Base-by-base conservation (phyloP, 2,888 invertebrate genomes). In the Hypomecis punctinalis region DNA sequence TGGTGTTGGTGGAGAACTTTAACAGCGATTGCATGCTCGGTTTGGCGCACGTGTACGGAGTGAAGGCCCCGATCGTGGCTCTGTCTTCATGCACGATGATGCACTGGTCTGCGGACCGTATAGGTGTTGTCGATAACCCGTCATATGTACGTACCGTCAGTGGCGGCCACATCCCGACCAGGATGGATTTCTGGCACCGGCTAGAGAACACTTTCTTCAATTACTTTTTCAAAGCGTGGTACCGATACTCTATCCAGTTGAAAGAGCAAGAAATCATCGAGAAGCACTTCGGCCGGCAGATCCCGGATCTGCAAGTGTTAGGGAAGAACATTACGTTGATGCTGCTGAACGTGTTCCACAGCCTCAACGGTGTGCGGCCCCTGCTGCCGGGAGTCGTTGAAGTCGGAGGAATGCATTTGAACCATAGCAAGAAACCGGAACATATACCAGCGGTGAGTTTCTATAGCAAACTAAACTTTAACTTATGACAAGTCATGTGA, bases 1-100 rank as follows among this genome's bases (percentile, higher is more conserved):
- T 95, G 10, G 82, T 95, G 6, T 78, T 96, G 8, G 89, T 94
- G 23, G 95, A 95, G 78, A 91, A 94, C 68, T 96, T 96, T 70
- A 94, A 93, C 70, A 94, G 94, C 39, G 95, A 96, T 72, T 96
- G 96, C 64, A 93, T 95, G 82, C 79, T 95, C 51, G 95, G 94
- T 0, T 82, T 96, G 60, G 91, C 93, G 0, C 91, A 95, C 78
- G 78, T 94, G 36, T 89, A 95, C 69, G 85, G 83, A 0, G 72
- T 86, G 61, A 87, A 93, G 57, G 92, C 94, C 6, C 95, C 96
- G 0, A 84, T 94, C 1, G 84, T 96, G 6, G 93, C 92, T 0
- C 69, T 94, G 35, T 90, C 94, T 53, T 94, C 94, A 5, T 94
- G 94, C 53, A 83, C 89, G 0, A 74, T 94, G 53, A 93, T 95